Percentiles rank a stretch among this genome's conserved stretches.
phyloP scores from a whole-genome alignment of 2,888 invertebrate species.

The Ellobium chinense region DNA sequence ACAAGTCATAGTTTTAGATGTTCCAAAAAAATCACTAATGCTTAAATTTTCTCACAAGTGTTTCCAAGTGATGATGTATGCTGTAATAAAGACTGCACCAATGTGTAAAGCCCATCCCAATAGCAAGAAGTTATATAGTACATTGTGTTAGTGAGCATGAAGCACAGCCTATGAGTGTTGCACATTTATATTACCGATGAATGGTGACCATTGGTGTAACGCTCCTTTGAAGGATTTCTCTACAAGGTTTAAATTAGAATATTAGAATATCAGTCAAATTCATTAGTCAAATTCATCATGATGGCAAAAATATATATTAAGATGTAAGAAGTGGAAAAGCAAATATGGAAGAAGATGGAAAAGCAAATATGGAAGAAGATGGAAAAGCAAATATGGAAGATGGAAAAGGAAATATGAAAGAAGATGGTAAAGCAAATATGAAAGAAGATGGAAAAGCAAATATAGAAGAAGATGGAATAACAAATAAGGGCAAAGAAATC shows the following conservation, averaged over 20 bases:
- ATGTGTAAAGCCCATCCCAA: too few species aligned
- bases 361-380: neutral
- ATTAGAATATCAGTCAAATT: too few species aligned
- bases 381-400: neutral
- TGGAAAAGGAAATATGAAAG: neutral
- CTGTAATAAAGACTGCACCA: too few species aligned
- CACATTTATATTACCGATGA: neutral
- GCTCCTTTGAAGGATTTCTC: neutral
- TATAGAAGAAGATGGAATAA: neutral
- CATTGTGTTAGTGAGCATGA: too few species aligned
- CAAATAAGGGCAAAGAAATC: too few species aligned
- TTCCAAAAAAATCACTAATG: too few species aligned
- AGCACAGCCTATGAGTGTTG: too few species aligned
- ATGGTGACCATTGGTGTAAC: neutral
- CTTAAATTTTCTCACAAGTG: too few species aligned
- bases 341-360: neutral
- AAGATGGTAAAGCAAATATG: neutral
- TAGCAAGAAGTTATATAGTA: too few species aligned
- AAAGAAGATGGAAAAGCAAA: neutral
- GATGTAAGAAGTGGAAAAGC: neutral
- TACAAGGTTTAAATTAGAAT: neutral
- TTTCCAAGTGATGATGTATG: too few species aligned
- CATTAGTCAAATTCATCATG: neutral
- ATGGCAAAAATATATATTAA: neutral
- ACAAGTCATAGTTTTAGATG: too few species aligned